These are phyloP conservation scores for Cryptus viduatorius DNA, from an alignment of 2,888 invertebrate species.

Conservation along the genomic window DNA sequence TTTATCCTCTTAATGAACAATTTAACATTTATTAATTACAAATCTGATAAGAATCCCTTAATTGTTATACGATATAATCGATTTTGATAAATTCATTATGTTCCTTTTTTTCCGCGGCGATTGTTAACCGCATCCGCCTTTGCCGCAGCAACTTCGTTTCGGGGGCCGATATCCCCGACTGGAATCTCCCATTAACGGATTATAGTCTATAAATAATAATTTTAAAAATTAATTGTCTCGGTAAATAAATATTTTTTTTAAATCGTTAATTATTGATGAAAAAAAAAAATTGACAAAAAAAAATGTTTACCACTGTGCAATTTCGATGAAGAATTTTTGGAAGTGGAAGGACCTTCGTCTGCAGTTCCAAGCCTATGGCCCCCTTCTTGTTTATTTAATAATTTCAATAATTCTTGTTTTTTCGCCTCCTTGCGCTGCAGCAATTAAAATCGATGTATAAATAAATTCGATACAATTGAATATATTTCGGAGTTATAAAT, in stretches of 20 bases:
- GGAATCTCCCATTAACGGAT: slow-evolving; percentile 82
- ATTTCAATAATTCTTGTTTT: slow-evolving; percentile 77
- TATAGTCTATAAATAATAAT: slow-evolving; percentile 78
- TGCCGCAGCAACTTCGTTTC: slow-evolving; percentile 81
- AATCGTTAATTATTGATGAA: not conserved
- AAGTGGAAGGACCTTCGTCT: slow-evolving; percentile 62
- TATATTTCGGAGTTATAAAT: not conserved
- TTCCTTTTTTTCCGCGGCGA: slow-evolving; percentile 4
- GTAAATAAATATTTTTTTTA: slow-evolving; percentile 19
- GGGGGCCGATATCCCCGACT: slow-evolving; percentile 81
- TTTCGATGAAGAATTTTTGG: slow-evolving; percentile 68
- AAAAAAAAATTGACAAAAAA: slow-evolving; percentile 1
- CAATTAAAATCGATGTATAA: slow-evolving; percentile 60
- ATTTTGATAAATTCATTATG: not conserved
- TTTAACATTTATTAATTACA: not conserved
- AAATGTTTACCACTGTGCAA: slow-evolving; percentile 67
- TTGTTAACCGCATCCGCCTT: slow-evolving; percentile 82
- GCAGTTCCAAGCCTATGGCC: slow-evolving; percentile 78
- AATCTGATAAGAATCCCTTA: not conserved
- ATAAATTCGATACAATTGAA: slow-evolving; percentile 10
- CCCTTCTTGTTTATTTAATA: slow-evolving; percentile 79
- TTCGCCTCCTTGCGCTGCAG: slow-evolving; percentile 80
- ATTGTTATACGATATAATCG: slow-evolving; percentile 9
- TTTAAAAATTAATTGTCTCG: not conserved
- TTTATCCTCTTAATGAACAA: not conserved